These are phyloP conservation scores for Hylia prasina DNA, from an alignment of 2,113 vertebrate species.

Conservation along the genomic window DNA sequence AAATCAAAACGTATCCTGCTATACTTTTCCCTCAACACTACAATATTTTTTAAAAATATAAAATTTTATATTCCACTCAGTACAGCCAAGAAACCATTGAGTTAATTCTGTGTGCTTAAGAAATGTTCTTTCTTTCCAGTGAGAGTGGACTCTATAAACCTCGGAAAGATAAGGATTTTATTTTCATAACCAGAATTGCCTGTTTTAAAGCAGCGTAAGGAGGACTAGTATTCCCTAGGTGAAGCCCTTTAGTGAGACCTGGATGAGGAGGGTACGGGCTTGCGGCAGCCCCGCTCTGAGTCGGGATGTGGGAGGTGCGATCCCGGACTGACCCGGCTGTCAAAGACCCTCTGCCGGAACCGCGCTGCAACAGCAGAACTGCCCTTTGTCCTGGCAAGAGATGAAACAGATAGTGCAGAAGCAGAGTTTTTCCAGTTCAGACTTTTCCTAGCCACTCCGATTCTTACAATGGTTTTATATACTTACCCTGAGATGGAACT, in stretches of 20 bases:
- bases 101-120: not conserved
- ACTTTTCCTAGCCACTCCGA: not conserved
- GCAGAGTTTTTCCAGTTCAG: not conserved
- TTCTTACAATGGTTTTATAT: not conserved
- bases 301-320: not conserved
- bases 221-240: not conserved
- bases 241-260: not conserved
- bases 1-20: not conserved
- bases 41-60: not conserved
- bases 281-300: not conserved
- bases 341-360: not conserved
- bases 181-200: not conserved
- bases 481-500: not conserved
- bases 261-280: not conserved
- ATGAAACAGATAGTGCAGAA: not conserved
- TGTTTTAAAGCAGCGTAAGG: not conserved
- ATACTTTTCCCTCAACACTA: not conserved
- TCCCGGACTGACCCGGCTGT: not conserved
- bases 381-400: not conserved
- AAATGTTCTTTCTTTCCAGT: not conserved
- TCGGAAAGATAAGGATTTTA: not conserved
- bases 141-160: not conserved
- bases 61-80: not conserved
- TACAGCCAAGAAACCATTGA: not conserved
- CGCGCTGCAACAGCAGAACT: not conserved